Base-by-base conservation (phyloP, 2,113 vertebrate genomes). In the Myrmecophaga tridactyla region DNA sequence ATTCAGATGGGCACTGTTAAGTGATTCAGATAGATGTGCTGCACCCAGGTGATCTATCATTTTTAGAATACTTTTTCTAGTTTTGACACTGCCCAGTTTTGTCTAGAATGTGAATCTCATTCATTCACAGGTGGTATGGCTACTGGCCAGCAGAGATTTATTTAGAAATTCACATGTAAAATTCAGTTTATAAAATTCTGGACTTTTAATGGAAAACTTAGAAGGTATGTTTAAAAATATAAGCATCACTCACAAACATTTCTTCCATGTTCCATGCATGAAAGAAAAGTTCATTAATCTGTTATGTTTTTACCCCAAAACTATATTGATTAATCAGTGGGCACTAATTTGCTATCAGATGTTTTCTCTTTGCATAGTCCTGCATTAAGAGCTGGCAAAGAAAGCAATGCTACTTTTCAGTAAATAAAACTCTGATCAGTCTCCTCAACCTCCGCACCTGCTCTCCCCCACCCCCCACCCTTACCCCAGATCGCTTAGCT, bases 21-120 rank as follows among this genome's bases (percentile, higher is more conserved):
- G n/a, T 95, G 92, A 97, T 65, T 96, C 95, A 97, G 81, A 92
- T 51, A 73, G 41, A 23, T 58, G 70, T 46, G 80, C 81, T 96
- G 17, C 89, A 94, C 94, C 96, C 91, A 76, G 78, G 53, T 94
- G 90, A 95, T 70, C 94, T 73, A 31, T 90, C 88, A 92, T 76
- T 84, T 73, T 39, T 11, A 70, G 82, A 92, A 94, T 60, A 73
- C 31, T 46, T 88, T 87, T 46, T 86, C 82, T 62, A 70, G 67
- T 82, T 90, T 78, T 81, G 82, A 92, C 25, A 58, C 60, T 56
- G 46, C 89, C 63, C 53, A 63, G 39, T 84, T 95, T 90, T 96
- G 80, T 77, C 81, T 92, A 53, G 88, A 86, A 67, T 27, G 48
- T 65, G 73, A 91, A 51, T 63, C 17, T 53, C 65, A 63, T 77